phyloP scores from a whole-genome alignment of 2,797 vertebrate species.

The Rhinichthys osculus region DNA sequence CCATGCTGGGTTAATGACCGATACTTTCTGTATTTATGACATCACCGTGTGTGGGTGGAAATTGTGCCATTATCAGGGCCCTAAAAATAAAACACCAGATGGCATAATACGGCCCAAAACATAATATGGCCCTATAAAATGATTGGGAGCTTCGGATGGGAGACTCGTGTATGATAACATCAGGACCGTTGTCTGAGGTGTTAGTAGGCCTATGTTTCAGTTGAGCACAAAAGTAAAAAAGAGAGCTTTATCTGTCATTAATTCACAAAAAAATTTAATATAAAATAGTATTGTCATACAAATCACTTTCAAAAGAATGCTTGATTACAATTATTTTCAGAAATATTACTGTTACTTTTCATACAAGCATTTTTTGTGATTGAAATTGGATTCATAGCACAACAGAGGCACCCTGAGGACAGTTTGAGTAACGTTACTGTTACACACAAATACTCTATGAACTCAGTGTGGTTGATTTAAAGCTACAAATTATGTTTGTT shows the following conservation, averaged over 20 bases:
- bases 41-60: conserved; percentile 49
- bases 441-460: neutral
- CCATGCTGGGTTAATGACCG: neutral
- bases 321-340: neutral
- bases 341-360: neutral
- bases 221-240: neutral
- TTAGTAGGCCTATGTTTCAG: neutral
- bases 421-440: conserved; percentile 14
- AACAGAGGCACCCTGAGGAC: conserved; percentile 38
- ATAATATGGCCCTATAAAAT: conserved; percentile 56
- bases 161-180: conserved; percentile 40
- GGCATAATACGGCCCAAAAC: no score
- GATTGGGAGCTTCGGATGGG: conserved; percentile 34
- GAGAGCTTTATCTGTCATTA: neutral
- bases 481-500: no score
- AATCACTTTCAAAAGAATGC: neutral
- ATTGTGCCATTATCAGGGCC: conserved; percentile 46
- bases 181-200: conserved; percentile 12
- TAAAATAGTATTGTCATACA: neutral
- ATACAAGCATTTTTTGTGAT: neutral
- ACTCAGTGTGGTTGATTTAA: neutral
- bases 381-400: neutral
- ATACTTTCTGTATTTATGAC: conserved; percentile 36
- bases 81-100: conserved; percentile 59
- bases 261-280: neutral